Conservation (phyloP, 1,140 invertebrate genomes). For the Meloidogyne exigua region DNA sequence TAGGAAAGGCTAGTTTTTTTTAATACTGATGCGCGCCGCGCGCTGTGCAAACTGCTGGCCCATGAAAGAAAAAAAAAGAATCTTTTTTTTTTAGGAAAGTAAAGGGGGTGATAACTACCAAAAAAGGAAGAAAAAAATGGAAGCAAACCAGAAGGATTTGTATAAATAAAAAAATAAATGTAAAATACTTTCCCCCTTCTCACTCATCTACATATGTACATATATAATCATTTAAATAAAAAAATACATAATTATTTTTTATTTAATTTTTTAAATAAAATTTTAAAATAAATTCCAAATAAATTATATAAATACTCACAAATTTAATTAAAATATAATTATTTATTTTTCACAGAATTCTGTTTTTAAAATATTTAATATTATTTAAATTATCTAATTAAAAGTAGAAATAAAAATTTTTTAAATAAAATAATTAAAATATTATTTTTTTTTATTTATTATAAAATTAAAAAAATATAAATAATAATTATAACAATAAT, state of each 20-base stretch:
- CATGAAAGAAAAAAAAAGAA: constrained; percentile 1
- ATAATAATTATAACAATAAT: too few species aligned
- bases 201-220: too few species aligned
- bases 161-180: neutral
- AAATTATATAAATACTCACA: too few species aligned
- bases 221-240: too few species aligned
- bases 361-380: too few species aligned
- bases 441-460: too few species aligned
- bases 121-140: constrained; percentile 1
- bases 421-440: neutral
- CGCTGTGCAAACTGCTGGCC: constrained; percentile 1
- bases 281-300: neutral
- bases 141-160: constrained; percentile 1
- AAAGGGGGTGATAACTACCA: neutral
- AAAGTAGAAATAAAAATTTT: too few species aligned
- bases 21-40: neutral
- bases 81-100: neutral
- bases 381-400: too few species aligned
- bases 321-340: too few species aligned
- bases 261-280: neutral
- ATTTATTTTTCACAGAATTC: too few species aligned
- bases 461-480: neutral
- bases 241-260: neutral
- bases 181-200: neutral
- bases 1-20: neutral